Evolutionary conservation across 2,113 vertebrate species (phyloP).

Genomic region (Pangasianodon hypophthalmus): DNA sequence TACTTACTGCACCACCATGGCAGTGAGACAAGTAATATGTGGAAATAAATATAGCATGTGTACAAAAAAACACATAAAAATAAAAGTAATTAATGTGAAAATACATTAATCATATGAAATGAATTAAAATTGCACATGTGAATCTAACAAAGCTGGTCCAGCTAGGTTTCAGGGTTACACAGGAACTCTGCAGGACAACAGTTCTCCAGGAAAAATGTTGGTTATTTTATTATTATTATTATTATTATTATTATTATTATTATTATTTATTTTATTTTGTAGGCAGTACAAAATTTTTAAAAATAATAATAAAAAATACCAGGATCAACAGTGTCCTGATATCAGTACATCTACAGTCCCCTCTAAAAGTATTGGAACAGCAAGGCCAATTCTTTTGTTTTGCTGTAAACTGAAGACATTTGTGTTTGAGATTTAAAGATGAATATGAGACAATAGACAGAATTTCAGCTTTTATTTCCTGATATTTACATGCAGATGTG

Average conservation of each 20-base stretch:
- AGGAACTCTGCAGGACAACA: background rate
- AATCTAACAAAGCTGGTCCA: no score
- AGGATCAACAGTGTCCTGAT: background rate
- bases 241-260: background rate
- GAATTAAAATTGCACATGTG: no score
- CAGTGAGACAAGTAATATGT: background rate
- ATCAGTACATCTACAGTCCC: background rate
- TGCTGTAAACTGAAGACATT: no score
- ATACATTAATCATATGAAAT: no score
- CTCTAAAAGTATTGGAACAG: no score
- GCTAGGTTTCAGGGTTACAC: background rate
- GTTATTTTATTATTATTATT: background rate
- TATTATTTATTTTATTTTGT: background rate
- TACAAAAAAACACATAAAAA: background rate
- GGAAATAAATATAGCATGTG: background rate
- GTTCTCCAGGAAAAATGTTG: background rate
- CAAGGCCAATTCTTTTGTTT: no score
- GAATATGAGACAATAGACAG: no score
- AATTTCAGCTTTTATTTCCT: no score
- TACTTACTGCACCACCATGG: background rate
- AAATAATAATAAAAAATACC: no score
- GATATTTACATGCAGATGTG: no score
- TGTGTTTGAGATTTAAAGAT: no score
- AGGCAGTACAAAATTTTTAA: background rate
- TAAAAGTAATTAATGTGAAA: no score